These are phyloP conservation scores for Acanthosepion pharaonis DNA, from an alignment of 2,888 invertebrate genomes.

Conservation along the genomic window DNA sequence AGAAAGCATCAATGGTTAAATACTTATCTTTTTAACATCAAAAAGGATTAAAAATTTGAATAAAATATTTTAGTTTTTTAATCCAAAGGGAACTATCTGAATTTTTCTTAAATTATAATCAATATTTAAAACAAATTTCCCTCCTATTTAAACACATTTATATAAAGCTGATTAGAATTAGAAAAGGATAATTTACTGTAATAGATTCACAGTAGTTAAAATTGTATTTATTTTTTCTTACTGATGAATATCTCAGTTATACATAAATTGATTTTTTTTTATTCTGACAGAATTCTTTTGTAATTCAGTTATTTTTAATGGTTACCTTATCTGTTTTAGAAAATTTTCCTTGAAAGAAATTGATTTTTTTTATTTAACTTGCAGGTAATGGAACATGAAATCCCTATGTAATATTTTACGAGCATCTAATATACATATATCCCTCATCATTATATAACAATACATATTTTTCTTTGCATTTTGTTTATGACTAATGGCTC, in stretches of 20 bases:
- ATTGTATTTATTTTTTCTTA: neutral
- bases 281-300: neutral
- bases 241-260: neutral
- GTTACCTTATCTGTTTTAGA: conserved; percentile 33
- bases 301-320: conserved; percentile 2
- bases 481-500: conserved; percentile 21
- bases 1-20: neutral
- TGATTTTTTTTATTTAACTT: neutral
- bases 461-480: conserved; percentile 12
- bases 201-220: neutral
- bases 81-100: too few species aligned
- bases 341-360: neutral
- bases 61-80: too few species aligned
- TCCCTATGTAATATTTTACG: neutral
- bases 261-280: neutral
- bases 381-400: conserved; percentile 33
- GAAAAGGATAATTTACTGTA: neutral
- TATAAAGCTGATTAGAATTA: neutral
- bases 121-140: neutral
- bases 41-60: too few species aligned
- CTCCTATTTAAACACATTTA: neutral
- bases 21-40: neutral
- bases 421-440: neutral
- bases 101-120: neutral
- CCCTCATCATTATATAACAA: neutral